Evolutionary conservation across 2,797 vertebrate genomes (phyloP).

Genomic region (Hypotaenidia okinawae): DNA sequence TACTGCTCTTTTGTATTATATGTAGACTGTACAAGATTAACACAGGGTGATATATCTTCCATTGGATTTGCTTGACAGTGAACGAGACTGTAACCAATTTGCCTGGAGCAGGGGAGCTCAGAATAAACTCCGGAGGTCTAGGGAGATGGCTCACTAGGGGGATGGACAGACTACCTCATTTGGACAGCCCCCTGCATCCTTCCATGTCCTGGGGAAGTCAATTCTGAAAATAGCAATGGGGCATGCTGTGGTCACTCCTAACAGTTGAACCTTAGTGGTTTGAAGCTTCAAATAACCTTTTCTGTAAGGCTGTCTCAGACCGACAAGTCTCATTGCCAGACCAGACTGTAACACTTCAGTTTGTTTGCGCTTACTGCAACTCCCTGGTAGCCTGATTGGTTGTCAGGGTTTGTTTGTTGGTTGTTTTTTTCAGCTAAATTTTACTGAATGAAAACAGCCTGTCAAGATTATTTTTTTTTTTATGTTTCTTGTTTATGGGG

Average conservation of each 20-base stretch:
- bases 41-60: slow-evolving; percentile 30
- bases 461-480: not conserved
- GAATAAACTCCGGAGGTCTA: not conserved
- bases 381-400: rapidly evolving
- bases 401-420: no score
- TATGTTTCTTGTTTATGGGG: not conserved
- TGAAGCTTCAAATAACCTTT: not conserved
- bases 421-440: not conserved
- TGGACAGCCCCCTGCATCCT: not conserved
- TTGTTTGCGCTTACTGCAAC: rapidly evolving
- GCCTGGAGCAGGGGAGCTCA: slow-evolving; percentile 10
- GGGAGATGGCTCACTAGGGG: not conserved
- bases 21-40: slow-evolving; percentile 35
- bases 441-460: not conserved
- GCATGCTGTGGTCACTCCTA: not conserved
- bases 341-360: not conserved
- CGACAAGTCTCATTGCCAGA: not conserved
- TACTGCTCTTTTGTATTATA: slow-evolving; percentile 18
- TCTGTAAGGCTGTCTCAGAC: not conserved
- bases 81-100: slow-evolving; percentile 25
- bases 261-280: not conserved
- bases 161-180: not conserved
- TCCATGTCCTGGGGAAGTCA: not conserved
- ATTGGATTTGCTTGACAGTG: slow-evolving; percentile 4
- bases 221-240: not conserved